Evolutionary conservation across 2,113 vertebrate species (phyloP).

Genomic region (mouse (Mus musculus)): DNA sequence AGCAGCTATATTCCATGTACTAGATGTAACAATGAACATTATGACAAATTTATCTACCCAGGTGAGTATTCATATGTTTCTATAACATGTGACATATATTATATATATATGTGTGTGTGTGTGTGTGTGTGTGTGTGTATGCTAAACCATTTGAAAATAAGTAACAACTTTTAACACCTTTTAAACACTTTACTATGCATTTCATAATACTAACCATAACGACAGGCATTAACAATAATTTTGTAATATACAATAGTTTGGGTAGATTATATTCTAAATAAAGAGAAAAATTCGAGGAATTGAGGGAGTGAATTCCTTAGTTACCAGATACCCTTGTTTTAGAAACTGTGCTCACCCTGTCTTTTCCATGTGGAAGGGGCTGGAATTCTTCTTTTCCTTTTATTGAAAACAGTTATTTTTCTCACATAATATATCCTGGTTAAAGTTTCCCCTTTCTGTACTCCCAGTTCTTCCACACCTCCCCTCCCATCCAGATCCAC

Average conservation of each 20-base stretch:
- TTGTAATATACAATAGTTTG: not conserved
- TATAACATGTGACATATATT: not conserved
- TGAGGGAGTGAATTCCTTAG: not conserved
- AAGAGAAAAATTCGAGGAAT: not conserved
- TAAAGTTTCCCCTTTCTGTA: not conserved
- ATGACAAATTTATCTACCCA: not conserved
- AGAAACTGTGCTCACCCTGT: not conserved
- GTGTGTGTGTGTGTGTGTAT: too few relatives aligned
- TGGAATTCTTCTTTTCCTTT: not conserved
- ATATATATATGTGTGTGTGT: too few relatives aligned
- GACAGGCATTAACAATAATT: not conserved
- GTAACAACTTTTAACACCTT: not conserved
- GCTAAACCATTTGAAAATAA: not conserved
- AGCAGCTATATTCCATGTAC: not conserved
- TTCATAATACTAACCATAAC: not conserved
- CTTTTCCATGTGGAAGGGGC: not conserved
- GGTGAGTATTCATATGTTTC: not conserved
- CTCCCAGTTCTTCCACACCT: not conserved
- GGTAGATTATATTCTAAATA: not conserved
- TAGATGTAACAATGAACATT: not conserved
- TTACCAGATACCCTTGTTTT: not conserved
- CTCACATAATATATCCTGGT: not conserved
- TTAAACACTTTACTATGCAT: not conserved
- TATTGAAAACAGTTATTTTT: not conserved
- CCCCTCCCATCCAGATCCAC: not conserved